A percentile compares a stretch with the other conserved stretches of the same genome.
phyloP scores from a whole-genome alignment of 1,140 invertebrate genomes.

The Hyles euphorbiae region DNA sequence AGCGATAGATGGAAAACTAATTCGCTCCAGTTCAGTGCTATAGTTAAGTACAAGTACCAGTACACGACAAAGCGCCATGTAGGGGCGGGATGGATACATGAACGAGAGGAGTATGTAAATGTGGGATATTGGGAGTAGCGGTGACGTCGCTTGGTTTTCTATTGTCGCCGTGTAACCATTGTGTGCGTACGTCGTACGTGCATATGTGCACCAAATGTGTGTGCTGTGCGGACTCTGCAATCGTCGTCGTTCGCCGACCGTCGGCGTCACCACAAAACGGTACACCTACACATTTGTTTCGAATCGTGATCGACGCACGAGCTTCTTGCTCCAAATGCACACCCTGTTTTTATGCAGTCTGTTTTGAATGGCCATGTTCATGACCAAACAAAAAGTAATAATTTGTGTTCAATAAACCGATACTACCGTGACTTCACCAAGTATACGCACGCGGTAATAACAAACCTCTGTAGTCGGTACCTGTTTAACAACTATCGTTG shows the following conservation, averaged over 20 bases:
- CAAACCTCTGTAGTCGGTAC: no score
- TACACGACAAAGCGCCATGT: conserved; percentile 35
- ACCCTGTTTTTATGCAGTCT: conserved; percentile 5
- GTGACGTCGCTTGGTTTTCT: conserved; percentile 27
- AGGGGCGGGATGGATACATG: conserved; percentile 35
- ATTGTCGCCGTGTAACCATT: conserved; percentile 37
- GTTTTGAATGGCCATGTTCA: conserved; percentile 15
- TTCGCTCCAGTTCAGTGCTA: not conserved
- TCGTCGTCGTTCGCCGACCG: conserved; percentile 7
- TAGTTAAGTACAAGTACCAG: conserved; percentile 9
- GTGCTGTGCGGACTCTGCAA: conserved; percentile 11
- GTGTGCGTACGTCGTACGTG: conserved; percentile 10
- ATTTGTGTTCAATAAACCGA: conserved; percentile 10
- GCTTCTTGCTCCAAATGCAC: conserved; percentile 10
- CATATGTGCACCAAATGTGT: conserved; percentile 14
- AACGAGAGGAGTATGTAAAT: conserved; percentile 60
- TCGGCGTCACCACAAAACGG: conserved; percentile 26
- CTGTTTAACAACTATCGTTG: no score
- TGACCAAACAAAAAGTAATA: no score
- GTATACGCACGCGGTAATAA: no score
- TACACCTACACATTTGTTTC: conserved; percentile 18
- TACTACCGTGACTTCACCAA: no score
- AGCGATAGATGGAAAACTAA: not conserved
- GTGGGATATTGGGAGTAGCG: conserved; percentile 49
- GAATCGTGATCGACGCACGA: conserved; percentile 16